phyloP scores from a whole-genome alignment of 92 coral and sea anemone genomes.

The Parazoanthus darwini region DNA sequence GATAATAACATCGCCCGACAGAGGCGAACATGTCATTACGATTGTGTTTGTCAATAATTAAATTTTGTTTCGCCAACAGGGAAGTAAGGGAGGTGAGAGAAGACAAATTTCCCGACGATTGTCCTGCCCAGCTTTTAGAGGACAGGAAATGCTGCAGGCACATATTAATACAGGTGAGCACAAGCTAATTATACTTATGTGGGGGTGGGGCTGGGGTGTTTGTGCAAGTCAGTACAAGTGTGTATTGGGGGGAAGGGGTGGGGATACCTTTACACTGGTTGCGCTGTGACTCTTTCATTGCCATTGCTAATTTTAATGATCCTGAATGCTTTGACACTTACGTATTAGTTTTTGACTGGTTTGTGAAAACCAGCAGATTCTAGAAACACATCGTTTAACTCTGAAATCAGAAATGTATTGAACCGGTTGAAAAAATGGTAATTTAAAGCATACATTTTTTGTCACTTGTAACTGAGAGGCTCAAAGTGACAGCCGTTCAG shows the following conservation, averaged over 20 bases:
- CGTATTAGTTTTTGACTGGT: too few relatives aligned
- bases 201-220: neutral
- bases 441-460: too few relatives aligned
- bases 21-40: too few relatives aligned
- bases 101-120: slow-evolving; percentile 66
- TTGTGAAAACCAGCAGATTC: too few relatives aligned
- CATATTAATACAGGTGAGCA: slow-evolving; percentile 63
- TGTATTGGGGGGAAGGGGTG: neutral
- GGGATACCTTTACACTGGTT: neutral
- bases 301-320: neutral
- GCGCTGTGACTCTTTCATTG: neutral
- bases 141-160: slow-evolving; percentile 73
- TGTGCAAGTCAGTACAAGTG: neutral
- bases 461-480: too few relatives aligned
- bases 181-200: neutral
- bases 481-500: too few relatives aligned
- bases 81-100: slow-evolving; percentile 60
- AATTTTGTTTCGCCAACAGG: slow-evolving; percentile 29
- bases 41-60: neutral
- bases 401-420: too few relatives aligned
- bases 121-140: slow-evolving; percentile 91
- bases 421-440: too few relatives aligned
- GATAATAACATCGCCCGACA: too few relatives aligned
- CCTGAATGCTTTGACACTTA: too few relatives aligned
- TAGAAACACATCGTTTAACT: too few relatives aligned